phyloP scores from a whole-genome alignment of 2,888 invertebrate species.

The Hemistola chrysoprasaria region DNA sequence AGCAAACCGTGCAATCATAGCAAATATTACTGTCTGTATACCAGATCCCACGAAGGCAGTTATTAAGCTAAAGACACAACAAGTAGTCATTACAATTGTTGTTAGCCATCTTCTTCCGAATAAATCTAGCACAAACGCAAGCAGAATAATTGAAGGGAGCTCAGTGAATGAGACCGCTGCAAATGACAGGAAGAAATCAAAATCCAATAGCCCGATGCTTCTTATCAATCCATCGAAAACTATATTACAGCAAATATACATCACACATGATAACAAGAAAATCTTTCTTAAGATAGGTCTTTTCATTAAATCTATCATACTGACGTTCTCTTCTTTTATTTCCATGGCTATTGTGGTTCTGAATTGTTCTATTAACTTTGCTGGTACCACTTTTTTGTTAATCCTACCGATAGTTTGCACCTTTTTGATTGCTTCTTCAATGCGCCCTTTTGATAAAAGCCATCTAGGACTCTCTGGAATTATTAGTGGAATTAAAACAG shows the following conservation, averaged over 20 bases:
- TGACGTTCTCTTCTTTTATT: conserved; percentile 37
- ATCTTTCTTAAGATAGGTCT: conserved; percentile 47
- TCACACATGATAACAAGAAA: conserved; percentile 50
- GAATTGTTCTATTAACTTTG: conserved; percentile 50
- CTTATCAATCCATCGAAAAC: conserved; percentile 55
- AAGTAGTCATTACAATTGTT: conserved; percentile 38
- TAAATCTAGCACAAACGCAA: conserved; percentile 53
- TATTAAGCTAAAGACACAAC: conserved; percentile 46
- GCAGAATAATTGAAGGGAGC: conserved; percentile 50
- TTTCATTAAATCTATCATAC: conserved; percentile 47
- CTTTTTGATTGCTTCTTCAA: conserved; percentile 52
- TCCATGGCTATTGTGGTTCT: conserved; percentile 33
- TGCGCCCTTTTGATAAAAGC: conserved; percentile 50
- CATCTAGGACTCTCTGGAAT: conserved; percentile 32
- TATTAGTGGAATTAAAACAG: conserved; percentile 23
- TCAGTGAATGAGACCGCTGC: conserved; percentile 55
- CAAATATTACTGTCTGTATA: conserved; percentile 44
- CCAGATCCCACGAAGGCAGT: conserved; percentile 45
- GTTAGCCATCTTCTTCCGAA: conserved; percentile 56
- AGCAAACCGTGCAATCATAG: conserved; percentile 52
- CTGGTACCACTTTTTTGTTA: conserved; percentile 50
- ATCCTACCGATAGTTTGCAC: conserved; percentile 48
- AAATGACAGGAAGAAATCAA: conserved; percentile 57
- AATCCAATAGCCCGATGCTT: conserved; percentile 49
- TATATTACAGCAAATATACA: conserved; percentile 49